Evolutionary conservation across 2,888 invertebrate genomes (phyloP), one percentile per base, ranked within the genome.

Genomic region (Platerodrilus igneus): DNA sequence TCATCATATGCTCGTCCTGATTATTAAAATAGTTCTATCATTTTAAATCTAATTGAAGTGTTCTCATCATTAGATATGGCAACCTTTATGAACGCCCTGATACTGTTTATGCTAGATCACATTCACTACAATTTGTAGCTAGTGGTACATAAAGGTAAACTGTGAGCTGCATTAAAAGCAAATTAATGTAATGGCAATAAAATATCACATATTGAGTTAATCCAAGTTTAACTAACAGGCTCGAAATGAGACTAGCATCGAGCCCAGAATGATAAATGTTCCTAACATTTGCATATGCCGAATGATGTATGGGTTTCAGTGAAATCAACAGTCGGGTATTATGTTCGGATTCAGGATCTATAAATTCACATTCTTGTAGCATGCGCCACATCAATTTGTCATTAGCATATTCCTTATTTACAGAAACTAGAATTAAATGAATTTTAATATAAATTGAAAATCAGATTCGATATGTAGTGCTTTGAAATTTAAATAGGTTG

Each of bases 271-370:
- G 65, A 66, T 66, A 56, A 63, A 66, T 66, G 63, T 58, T 55
- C 57, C 55, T 59, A 50, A 58, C 64, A 64, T 66, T 66, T 64
- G 64, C 67, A 66, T 66, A 62, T 65, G 65, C 60, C 61, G 63
- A 60, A 66, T 67, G 67, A 67, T 66, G 59, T 62, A 67, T 59
- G 64, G 57, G 56, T 61, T 63, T 60, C 63, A 58, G 51, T 48
- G 63, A 59, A 64, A 64, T 65, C 65, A 65, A 66, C 66, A 66
- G 57, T 57, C 61, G 60, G 61, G 62, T 63, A 66, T 66, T 64
- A 63, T 64, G 62, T 64, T 62, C 61, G 64, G 59, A 60, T 61
- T 58, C 58, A 57, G 50, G 57, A 60, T 59, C 63, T 62, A 63
- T 62, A 62, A 62, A 61, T 61, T 59, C 51, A 52, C 51, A 50